Conservation (phyloP, 2,888 invertebrate species). For the Drosophila sordidapex region DNA sequence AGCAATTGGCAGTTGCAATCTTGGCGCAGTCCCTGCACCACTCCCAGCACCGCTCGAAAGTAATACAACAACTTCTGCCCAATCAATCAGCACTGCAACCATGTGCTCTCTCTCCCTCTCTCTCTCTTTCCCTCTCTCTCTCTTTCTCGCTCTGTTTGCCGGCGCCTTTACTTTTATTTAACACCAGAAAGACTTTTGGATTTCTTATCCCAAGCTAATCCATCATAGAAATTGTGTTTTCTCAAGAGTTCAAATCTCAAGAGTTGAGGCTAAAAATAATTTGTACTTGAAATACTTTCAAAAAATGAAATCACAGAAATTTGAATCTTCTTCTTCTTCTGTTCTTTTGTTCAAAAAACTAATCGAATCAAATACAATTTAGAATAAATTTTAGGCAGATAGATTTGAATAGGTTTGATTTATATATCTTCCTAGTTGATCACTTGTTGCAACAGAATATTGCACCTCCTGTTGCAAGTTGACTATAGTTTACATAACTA, state of each 20-base stretch:
- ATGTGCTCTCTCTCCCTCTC: neutral
- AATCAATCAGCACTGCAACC: slow-evolving; percentile 61
- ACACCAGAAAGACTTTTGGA: slow-evolving; percentile 46
- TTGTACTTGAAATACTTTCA: neutral
- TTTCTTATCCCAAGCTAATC: neutral
- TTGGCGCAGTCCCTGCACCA: slow-evolving; percentile 20
- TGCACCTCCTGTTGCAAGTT: neutral
- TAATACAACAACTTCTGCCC: slow-evolving; percentile 47
- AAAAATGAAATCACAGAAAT: neutral
- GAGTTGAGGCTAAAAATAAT: slow-evolving; percentile 5
- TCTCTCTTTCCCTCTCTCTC: neutral
- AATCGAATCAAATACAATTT: neutral
- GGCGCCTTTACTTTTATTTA: slow-evolving; percentile 44
- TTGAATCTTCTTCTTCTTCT: neutral
- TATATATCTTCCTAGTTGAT: neutral
- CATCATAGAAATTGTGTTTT: neutral
- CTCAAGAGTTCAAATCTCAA: neutral
- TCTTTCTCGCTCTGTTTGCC: neutral
- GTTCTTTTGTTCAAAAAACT: neutral
- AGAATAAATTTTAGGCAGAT: no score
- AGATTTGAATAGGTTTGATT: neutral
- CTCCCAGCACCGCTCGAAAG: slow-evolving; percentile 56
- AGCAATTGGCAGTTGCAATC: slow-evolving; percentile 30
- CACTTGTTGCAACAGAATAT: rapidly evolving
- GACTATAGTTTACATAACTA: no score